phyloP scores from a whole-genome alignment of 2,888 invertebrate genomes.

The Orgyia antiqua region DNA sequence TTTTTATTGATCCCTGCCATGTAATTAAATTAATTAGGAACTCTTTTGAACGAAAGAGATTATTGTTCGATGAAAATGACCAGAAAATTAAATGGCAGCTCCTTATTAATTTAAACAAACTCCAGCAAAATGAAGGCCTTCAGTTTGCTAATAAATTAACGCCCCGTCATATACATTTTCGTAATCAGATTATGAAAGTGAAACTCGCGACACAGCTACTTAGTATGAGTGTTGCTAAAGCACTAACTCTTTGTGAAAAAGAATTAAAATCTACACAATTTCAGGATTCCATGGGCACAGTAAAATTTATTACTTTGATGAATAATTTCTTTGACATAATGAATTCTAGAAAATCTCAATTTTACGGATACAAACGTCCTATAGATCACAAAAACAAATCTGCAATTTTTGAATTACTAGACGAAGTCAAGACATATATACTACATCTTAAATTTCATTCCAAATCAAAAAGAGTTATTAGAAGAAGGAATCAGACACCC shows the following conservation, averaged over 20 bases:
- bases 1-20: constrained; percentile 24
- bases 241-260: constrained; percentile 7
- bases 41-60: constrained; percentile 15
- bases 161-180: constrained; percentile 9
- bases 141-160: constrained; percentile 15
- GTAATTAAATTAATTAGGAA: constrained; percentile 21
- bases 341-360: constrained; percentile 3
- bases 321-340: constrained; percentile 6
- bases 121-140: constrained; percentile 13
- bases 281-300: constrained; percentile 5
- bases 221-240: constrained; percentile 13
- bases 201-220: constrained; percentile 8
- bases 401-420: neutral
- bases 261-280: constrained; percentile 2
- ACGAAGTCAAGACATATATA: neutral
- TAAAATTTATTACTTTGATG: constrained; percentile 12
- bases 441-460: no score
- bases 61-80: constrained; percentile 9
- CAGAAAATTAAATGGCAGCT: constrained; percentile 17
- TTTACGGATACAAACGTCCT: constrained; percentile 3
- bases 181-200: constrained; percentile 16
- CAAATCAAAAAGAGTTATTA: neutral
- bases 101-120: constrained; percentile 13
- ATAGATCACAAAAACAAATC: neutral
- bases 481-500: neutral